Evolutionary conservation across 2,888 invertebrate species (phyloP), one percentile per base, ranked within the genome.

Genomic region (Bruchidius siliquastri): DNA sequence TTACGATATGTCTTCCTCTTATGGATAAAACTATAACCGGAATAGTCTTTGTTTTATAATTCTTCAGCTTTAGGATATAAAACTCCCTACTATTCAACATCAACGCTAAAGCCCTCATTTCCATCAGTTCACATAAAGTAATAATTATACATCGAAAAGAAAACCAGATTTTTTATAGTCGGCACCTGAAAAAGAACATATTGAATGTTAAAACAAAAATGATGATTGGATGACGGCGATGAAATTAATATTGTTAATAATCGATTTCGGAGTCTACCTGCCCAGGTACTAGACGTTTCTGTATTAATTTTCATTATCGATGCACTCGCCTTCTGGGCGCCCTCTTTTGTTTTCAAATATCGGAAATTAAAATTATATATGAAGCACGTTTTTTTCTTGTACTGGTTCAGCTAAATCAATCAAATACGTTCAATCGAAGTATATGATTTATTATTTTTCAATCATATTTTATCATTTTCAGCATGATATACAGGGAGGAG

Each of bases 231-330:
- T 78, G 79, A 78, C 82, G 82, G 83, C 79, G 79, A 79, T 79
- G 81, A 83, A 82, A 84, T 84, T 84, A 84, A 84, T 84, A 84
- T 83, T 83, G 83, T 83, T 82, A 82, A 83, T 84, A 84, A 84
- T 84, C 83, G 83, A 83, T 83, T 84, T 82, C 76, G 80, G 81
- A 18, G 77, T 80, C 82, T 79, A 80, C 77, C 80, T 79, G 78
- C 76, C 71, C 74, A 69, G 77, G 73, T 78, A 76, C 77, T 76
- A 76, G 78, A 49, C 49, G 49, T 49, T 49, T 49, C 49, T 49
- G 74, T 73, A 76, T 78, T 76, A 76, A 76, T 77, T 77, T 77
- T 74, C 76, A 74, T 76, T 76, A 78, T 49, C 74, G 74, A 71
- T 72, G 73, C 72, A 71, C 49, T 67, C 72, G 74, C 72, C 21